Base-by-base conservation (phyloP, 1,140 invertebrate genomes). In the Caerostris extrusa region DNA sequence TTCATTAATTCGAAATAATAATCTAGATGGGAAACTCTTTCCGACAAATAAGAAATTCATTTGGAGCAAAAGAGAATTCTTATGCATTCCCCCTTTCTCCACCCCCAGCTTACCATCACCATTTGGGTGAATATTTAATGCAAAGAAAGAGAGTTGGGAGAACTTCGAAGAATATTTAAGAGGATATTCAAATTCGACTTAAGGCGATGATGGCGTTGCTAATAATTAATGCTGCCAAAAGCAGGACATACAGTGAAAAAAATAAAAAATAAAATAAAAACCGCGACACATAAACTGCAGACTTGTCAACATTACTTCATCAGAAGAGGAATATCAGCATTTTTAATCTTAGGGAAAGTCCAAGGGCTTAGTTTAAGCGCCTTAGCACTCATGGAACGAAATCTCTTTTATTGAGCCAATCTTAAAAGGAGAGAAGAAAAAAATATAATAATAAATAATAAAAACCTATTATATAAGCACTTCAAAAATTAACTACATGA, bases 1-100 rank as follows among this genome's bases (percentile, higher is more conserved):
- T 77, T 77, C 71, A 77, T 77, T 77, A 77, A 77, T 77, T 77
- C 71, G 71, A 77, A 77, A 77, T 77, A 53, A 77, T 77, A 77
- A 77, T 77, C 19, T 50, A 12, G 34, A 12, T 12, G 34, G 71
- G 34, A 77, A 77, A 77, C 71, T 8, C 12, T 77, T 53, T 77
- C 71, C 34, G 34, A 50, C 10, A 77, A 77, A 77, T 77, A 77
- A 77, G 71, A 77, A 77, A 77, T 77, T 77, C 71, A 77, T 77
- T 77, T 77, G 50, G 71, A 10, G 71, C 3, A 50, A 77, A 77
- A 77, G 34, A 77, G 12, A 10, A 77, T 77, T 77, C 34, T 77
- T 77, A 19, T 77, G 34, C 53, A 67, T 67, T 67, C 61, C 12
- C 10, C 61, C 61, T 5, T 12, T 12, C 61, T 8, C 10, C 71